These are phyloP conservation scores for Sminthurides aquaticus DNA, from an alignment of 2,888 invertebrate genomes.

Conservation along the genomic window DNA sequence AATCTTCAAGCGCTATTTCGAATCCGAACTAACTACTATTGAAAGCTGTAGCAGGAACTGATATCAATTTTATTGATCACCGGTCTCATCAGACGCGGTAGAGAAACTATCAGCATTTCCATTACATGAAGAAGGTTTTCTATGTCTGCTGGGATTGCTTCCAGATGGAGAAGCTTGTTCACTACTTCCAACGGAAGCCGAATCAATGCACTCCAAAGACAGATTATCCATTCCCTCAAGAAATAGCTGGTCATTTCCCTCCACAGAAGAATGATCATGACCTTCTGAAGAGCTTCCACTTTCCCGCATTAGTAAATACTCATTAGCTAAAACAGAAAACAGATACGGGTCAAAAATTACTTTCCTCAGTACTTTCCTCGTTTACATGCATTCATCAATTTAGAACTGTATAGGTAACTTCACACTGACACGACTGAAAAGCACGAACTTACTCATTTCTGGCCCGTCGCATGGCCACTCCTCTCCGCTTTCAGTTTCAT, in stretches of 20 bases:
- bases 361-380: too few species aligned
- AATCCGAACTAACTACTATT: background rate
- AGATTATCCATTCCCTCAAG: slow-evolving; percentile 16
- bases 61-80: background rate
- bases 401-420: too few species aligned
- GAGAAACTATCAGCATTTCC: slow-evolving; percentile 11
- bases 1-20: background rate
- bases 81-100: slow-evolving; percentile 10
- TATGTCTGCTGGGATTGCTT: background rate
- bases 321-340: slow-evolving; percentile 3
- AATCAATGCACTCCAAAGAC: slow-evolving; percentile 14
- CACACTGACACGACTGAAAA: background rate
- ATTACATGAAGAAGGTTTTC: slow-evolving; percentile 8
- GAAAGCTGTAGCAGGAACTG: background rate
- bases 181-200: slow-evolving; percentile 9
- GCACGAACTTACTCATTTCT: slow-evolving; percentile 10
- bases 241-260: slow-evolving; percentile 10
- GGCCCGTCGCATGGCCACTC: slow-evolving; percentile 6
- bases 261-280: slow-evolving; percentile 15
- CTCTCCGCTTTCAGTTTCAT: slow-evolving; percentile 24
- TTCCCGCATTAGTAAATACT: background rate
- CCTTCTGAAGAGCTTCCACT: slow-evolving; percentile 5
- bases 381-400: too few species aligned
- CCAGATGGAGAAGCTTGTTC: slow-evolving; percentile 1
- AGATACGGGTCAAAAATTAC: background rate